Conservation (phyloP, 2,797 vertebrate species). For the Pagetopsis macropterus region DNA sequence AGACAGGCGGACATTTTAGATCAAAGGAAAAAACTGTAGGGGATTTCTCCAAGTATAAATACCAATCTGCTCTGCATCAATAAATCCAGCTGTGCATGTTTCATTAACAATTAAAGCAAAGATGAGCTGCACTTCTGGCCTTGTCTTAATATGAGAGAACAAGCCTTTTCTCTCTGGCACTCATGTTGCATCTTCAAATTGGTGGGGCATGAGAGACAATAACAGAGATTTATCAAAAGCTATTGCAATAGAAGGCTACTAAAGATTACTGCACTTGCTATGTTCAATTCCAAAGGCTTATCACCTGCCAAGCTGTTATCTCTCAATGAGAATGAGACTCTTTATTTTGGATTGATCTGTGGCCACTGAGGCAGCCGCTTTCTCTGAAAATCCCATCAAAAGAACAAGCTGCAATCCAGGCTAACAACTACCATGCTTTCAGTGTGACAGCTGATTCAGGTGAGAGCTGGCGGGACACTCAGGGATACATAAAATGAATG, state of each 20-base stretch:
- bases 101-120: constrained; percentile 50
- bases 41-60: constrained; percentile 32
- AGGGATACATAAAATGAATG: constrained; percentile 34
- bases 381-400: constrained; percentile 32
- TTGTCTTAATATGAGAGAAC: constrained; percentile 37
- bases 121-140: constrained; percentile 18
- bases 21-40: constrained; percentile 26
- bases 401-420: constrained; percentile 33
- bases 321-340: constrained; percentile 44
- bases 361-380: constrained; percentile 27
- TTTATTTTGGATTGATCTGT: constrained; percentile 64
- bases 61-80: constrained; percentile 58
- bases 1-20: constrained; percentile 51
- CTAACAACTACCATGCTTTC: constrained; percentile 43
- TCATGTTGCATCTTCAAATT: constrained; percentile 14
- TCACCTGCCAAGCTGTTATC: constrained; percentile 54
- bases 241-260: constrained; percentile 21
- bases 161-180: constrained; percentile 39
- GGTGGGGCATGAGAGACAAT: constrained; percentile 19
- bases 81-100: constrained; percentile 36
- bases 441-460: constrained; percentile 34
- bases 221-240: constrained; percentile 59
- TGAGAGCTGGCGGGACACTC: constrained; percentile 29
- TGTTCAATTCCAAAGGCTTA: constrained; percentile 42
- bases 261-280: constrained; percentile 41